Evolutionary conservation across 2,797 vertebrate species (phyloP).

Genomic region (Dendrocincla tyrannina): DNA sequence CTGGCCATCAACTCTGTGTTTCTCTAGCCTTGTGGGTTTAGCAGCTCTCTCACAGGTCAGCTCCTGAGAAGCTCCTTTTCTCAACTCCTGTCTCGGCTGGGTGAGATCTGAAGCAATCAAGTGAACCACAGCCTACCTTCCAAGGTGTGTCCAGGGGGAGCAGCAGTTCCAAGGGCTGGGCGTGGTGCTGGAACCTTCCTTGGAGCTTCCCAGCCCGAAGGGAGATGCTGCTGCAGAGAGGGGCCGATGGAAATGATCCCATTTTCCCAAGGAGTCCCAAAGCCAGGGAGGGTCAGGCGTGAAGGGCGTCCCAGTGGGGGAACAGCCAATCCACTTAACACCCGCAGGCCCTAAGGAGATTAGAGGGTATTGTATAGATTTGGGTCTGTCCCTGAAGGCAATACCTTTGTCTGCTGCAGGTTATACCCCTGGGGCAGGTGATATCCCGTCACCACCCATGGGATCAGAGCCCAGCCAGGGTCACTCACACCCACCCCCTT

Average conservation of each 20-base stretch:
- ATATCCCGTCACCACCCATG: background rate
- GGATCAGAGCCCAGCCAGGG: background rate
- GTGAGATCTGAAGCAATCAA: background rate
- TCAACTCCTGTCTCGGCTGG: background rate
- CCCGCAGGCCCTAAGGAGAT: constrained; percentile 90
- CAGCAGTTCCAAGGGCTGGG: background rate
- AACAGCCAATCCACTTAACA: constrained; percentile 88
- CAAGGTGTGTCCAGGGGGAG: constrained; percentile 12
- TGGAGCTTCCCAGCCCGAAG: background rate
- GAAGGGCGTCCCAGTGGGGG: constrained; percentile 83
- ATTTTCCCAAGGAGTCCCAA: constrained; percentile 63
- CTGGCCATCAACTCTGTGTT: background rate
- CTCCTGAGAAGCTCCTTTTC: background rate
- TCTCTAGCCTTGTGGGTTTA: background rate
- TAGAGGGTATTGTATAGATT: constrained; percentile 76
- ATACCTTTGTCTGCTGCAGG: constrained; percentile 31
- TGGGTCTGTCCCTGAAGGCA: constrained; percentile 70
- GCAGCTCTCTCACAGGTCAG: background rate
- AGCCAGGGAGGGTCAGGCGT: constrained; percentile 71
- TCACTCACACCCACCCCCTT: background rate
- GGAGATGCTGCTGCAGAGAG: constrained; percentile 71
- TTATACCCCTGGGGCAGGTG: background rate
- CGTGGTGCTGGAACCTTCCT: constrained; percentile 11
- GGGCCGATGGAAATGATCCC: constrained; percentile 64
- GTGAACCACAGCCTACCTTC: constrained; percentile 66